Base-by-base conservation (phyloP, 92 coral and sea anemone species). In the Epizoanthus scotinus region DNA sequence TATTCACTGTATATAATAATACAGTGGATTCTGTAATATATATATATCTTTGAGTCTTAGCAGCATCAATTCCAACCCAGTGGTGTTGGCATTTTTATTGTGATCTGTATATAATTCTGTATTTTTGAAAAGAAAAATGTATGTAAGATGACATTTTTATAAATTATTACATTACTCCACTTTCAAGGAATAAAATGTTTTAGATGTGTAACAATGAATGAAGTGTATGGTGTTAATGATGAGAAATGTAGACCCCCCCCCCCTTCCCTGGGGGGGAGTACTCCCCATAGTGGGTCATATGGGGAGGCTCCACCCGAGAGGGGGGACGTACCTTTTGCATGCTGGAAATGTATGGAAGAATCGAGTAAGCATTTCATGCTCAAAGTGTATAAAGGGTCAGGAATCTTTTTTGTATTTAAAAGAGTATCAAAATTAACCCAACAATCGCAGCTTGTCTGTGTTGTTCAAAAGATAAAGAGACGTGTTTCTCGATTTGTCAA, bases 51-150 rank as follows among this genome's bases (percentile, higher is more conserved):
- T 70, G 77, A 83, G 79, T 77, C 90, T 65, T 67, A 82, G 36
- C 42, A 27, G 74, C 63, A 66, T 61, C 31, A 54, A 68, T 62
- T 26, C 82, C 64, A 68, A 55, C 63, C 57, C 57, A 29, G 69
- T 27, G 85, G 90, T 87, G 90, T 86, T 88, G 93, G 97, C 84
- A 86, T 93, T 93, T 93, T 93, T 93, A 93, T 86, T 84, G 87
- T 91, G 93, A 91, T 92, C 91, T 93, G 97, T 93, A 93, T 73
- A 93, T 93, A 93, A 91, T 90, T 75, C 85, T 91, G 91, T 93
- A 93, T 93, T 93, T 93, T 92, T 93, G 85, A 93, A 88, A 83
- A 83, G 86, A 58, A 71, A 87, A 87, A 89, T 91, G 93, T 93
- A 87, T 82, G 90, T 85, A 90, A 89, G 84, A 90, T 90, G 89